Evolutionary conservation across 53 echinoderm and acorn worm genomes (phyloP).

Genomic region (Patiria pectinifera): DNA sequence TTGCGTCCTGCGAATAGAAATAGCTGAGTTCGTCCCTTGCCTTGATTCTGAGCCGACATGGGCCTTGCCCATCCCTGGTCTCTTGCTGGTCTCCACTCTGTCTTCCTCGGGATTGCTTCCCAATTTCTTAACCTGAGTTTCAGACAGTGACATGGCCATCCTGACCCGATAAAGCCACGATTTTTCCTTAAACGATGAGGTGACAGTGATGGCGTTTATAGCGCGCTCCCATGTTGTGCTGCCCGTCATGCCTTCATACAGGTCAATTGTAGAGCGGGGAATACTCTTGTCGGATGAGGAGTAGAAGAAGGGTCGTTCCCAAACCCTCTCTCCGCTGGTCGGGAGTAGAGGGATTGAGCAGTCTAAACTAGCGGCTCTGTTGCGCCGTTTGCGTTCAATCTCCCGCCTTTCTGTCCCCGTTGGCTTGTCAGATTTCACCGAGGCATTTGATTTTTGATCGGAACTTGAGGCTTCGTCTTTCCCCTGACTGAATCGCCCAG

Average conservation of each 20-base stretch:
- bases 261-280: conserved; percentile 81
- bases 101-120: conserved; percentile 15
- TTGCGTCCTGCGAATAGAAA: neutral
- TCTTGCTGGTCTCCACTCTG: neutral
- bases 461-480: neutral
- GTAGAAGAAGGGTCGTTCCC: conserved; percentile 81
- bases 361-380: conserved; percentile 82
- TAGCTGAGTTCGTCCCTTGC: neutral
- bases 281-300: conserved; percentile 69
- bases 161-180: conserved; percentile 90
- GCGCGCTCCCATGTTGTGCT: conserved; percentile 92
- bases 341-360: conserved; percentile 84
- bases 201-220: conserved; percentile 85
- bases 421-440: conserved; percentile 21
- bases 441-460: conserved; percentile 14
- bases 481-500: neutral
- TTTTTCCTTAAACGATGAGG: conserved; percentile 90
- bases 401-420: conserved; percentile 35
- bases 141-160: conserved; percentile 88
- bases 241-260: conserved; percentile 84
- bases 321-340: conserved; percentile 66
- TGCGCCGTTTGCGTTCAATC: conserved; percentile 68
- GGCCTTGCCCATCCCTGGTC: neutral
- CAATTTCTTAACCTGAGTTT: conserved; percentile 78
- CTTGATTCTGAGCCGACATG: too few species aligned